These are phyloP conservation scores for Micrastur ruficollis DNA, from an alignment of 2,797 vertebrate genomes.

Conservation along the genomic window DNA sequence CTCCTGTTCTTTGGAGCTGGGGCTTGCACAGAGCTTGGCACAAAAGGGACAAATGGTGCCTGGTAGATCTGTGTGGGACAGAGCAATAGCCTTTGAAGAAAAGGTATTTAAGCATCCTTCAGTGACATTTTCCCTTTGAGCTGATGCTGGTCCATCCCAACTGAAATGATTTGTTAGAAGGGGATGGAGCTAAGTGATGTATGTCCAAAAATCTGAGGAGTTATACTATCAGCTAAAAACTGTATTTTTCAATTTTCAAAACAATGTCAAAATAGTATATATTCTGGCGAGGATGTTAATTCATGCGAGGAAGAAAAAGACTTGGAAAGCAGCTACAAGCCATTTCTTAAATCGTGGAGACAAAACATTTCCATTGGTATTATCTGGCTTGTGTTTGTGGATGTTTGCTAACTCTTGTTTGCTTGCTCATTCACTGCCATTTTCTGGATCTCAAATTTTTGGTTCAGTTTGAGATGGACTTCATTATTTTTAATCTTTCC, in stretches of 20 bases:
- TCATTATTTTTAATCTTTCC: background rate
- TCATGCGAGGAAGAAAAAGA: background rate
- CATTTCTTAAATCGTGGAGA: background rate
- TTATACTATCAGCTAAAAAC: background rate
- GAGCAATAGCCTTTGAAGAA: accelerated
- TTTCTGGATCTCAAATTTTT: background rate
- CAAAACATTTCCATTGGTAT: background rate
- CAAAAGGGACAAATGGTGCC: accelerated
- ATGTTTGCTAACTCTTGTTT: background rate
- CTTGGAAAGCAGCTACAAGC: background rate
- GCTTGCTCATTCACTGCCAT: background rate
- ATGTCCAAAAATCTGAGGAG: background rate
- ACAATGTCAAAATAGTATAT: background rate
- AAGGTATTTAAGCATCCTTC: background rate
- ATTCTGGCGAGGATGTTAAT: background rate
- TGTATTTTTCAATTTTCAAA: accelerated
- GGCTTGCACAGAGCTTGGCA: background rate
- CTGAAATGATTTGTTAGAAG: too few species aligned
- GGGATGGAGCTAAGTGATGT: accelerated
- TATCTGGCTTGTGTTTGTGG: background rate
- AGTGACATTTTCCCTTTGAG: accelerated
- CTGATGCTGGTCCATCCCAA: accelerated
- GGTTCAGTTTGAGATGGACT: background rate
- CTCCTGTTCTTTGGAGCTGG: background rate
- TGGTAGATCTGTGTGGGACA: accelerated